Base-by-base conservation (phyloP, 1,140 invertebrate species). In the Leptinotarsa texana region DNA sequence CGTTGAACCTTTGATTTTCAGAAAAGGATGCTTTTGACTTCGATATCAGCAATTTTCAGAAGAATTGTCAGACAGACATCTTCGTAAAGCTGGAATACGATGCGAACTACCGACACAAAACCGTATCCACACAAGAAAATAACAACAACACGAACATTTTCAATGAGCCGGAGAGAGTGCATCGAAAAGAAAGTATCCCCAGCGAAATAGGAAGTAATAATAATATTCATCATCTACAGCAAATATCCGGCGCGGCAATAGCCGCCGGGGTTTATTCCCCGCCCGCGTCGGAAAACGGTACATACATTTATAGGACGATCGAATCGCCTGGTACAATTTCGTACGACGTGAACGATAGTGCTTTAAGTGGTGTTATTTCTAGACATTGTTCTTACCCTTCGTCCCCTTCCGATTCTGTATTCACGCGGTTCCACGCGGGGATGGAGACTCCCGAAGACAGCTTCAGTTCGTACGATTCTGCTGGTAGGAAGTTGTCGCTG, bases 11-110 rank as follows among this genome's bases (percentile, higher is more conserved):
- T 57, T 3, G 51, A 51, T 6, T 78, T 78, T 63, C 73, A 78
- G 77, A 78, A 69, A 78, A 78, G 27, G 74, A 74, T 24, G 73
- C 74, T 21, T 77, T 79, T 66, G 65, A 74, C 33, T 76, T 75
- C 73, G 63, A 63, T 33, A 18, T 65, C 24, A 65, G 63, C 63
- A 22, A 47, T 22, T 73, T 63, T 65, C 42, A 65, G 71, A 73
- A 21, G 57, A 70, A 57, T 2, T 21, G n/a, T 57, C 69, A 70
- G 51, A 18, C 69, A 22, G 69, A 72, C 42, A 24, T 65, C 18
- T 62, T 42, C 42, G 61, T 73, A 13, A 73, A 65, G 62, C 33
- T 65, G 27, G 57, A 73, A 65, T 49, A 33, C 61, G 71, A 73
- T 49, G 63, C 48, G 18, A 17, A 21, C 17, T 63, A 47, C 71